Evolutionary conservation across 2,888 invertebrate species (phyloP), one percentile per base, ranked within the genome.

Genomic region (Pharmacophagus antenor): DNA sequence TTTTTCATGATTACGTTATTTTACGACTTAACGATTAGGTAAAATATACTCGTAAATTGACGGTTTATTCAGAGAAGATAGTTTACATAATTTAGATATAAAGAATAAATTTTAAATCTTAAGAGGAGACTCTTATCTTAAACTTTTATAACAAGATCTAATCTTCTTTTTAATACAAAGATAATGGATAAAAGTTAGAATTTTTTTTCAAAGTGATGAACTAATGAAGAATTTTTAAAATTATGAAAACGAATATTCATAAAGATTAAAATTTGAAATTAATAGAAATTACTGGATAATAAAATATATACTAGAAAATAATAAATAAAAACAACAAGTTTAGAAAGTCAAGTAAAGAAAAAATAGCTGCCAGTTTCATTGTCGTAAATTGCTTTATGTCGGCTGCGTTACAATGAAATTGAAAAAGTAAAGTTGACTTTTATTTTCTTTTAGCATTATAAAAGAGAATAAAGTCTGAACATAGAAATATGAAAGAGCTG

Each of bases 401-500:
- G 37, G 12, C 50, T 17, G 47, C 47, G 47, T 47, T 20, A 2
- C 55, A 47, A 25, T 8, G 21, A 44, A 55, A 31, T 27, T 46
- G 31, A 37, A 55, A 55, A 54, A 55, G 47, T 55, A 31, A 47
- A 55, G 47, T 47, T n/a, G 42, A 53, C 53, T 53, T 47, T 55
- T 55, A 55, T 55, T 47, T 55, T 46, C 20, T 46, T 54, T 44
- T 20, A 54, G 6, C 31, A 20, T 55, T 47, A 27, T 55, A 27
- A 55, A 55, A 55, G 31, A 55, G 47, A 46, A 46, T 46, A 47
- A 46, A 54, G 21, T 47, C 25, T 6, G 27, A 31, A 54, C 12
- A n/a, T 27, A 47, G 54, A 21, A 47, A 47, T 21, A 46, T 27
- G 53, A 31, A 22, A 44, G 8, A 12, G 37, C 18, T 55, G 55